Evolutionary conservation across 2,888 invertebrate species (phyloP).

Genomic region (Noctua comes): DNA sequence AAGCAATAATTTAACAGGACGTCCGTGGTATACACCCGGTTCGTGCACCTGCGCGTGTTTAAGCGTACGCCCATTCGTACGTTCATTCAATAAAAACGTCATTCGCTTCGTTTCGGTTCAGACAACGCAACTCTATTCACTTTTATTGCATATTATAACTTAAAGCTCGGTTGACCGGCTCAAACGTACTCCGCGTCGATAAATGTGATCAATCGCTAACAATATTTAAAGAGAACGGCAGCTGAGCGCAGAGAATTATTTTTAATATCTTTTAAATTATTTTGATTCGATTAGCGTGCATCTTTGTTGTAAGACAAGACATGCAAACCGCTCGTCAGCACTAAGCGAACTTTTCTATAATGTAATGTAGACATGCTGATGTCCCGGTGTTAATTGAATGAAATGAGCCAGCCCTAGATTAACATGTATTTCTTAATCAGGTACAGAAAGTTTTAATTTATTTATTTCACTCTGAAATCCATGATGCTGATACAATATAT

Average conservation of each 20-base stretch:
- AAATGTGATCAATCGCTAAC: not conserved
- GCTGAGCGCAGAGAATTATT: not conserved
- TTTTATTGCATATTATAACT: not conserved
- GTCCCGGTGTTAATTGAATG: too few species aligned
- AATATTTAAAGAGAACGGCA: not conserved
- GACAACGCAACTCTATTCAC: not conserved
- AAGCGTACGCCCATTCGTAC: not conserved
- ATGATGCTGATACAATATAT: not conserved
- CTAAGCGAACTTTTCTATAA: conserved; percentile 4
- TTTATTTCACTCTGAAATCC: not conserved
- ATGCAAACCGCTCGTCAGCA: conserved; percentile 29
- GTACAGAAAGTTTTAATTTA: too few species aligned
- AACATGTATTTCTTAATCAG: not conserved
- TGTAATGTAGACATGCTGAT: not conserved
- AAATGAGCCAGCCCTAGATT: not conserved
- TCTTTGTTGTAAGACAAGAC: conserved; percentile 3
- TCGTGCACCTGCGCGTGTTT: not conserved
- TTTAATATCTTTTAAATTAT: not conserved
- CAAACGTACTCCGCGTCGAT: not conserved
- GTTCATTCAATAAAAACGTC: not conserved
- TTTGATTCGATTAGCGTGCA: conserved; percentile 13
- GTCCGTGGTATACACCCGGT: not conserved
- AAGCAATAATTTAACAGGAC: not conserved
- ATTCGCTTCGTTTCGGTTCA: not conserved
- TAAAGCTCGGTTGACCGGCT: not conserved